Evolutionary conservation across 2,113 vertebrate species (phyloP).

Genomic region (Gadus chalcogrammus): DNA sequence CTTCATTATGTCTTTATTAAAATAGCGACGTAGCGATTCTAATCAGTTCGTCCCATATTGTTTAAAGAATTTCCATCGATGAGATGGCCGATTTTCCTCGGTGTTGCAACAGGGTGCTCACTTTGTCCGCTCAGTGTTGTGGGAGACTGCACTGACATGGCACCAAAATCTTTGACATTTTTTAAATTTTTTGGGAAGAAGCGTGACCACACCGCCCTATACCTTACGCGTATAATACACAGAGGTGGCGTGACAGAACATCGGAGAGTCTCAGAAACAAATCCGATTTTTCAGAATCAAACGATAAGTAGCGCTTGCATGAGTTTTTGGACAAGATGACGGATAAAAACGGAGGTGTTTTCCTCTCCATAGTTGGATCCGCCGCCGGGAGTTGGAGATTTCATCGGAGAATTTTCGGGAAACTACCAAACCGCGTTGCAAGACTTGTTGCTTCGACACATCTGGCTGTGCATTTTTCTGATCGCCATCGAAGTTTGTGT

Average conservation of each 20-base stretch:
- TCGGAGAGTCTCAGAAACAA: conserved; percentile 32
- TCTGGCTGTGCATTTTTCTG: conserved; percentile 48
- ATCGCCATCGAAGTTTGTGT: conserved; percentile 63
- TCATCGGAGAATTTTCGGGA: conserved; percentile 87
- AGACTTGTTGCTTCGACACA: conserved; percentile 87
- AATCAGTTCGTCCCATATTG: conserved; percentile 42
- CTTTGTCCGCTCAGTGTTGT: conserved; percentile 68
- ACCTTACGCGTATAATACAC: conserved; percentile 44
- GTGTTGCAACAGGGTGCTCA: conserved; percentile 76
- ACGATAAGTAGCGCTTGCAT: conserved; percentile 29
- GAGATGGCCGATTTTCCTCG: conserved; percentile 54
- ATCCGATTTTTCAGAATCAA: conserved; percentile 30
- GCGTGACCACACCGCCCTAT: conserved; percentile 68
- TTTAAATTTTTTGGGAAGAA: conserved; percentile 78
- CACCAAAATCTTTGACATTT: conserved; percentile 79
- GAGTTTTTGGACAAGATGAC: conserved; percentile 79
- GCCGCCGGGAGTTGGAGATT: conserved; percentile 82
- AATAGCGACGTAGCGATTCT: conserved; percentile 8
- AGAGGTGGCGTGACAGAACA: conserved; percentile 25
- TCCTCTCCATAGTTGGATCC: conserved; percentile 81
- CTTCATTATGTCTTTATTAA: not conserved
- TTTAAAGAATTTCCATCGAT: conserved; percentile 42
- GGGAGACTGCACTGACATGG: conserved; percentile 63
- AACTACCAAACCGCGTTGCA: conserved; percentile 82
- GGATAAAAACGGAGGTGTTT: conserved; percentile 78